phyloP scores from a whole-genome alignment of 2,113 vertebrate genomes.

The Colaptes auratus region DNA sequence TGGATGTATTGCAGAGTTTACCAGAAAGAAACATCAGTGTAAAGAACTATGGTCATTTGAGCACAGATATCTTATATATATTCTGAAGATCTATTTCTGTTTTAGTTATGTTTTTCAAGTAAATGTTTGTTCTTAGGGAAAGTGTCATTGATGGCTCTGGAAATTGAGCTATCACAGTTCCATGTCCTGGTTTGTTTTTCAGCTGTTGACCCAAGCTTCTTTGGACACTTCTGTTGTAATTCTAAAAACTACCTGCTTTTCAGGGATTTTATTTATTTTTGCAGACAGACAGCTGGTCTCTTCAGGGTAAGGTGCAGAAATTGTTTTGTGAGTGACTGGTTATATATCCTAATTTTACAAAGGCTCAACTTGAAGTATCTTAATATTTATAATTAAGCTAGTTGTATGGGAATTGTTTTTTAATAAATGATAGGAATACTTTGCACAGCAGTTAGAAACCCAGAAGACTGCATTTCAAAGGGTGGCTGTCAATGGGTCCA shows the following conservation, averaged over 20 bases:
- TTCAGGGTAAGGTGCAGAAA: not conserved
- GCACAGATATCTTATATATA: not conserved
- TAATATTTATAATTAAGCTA: not conserved
- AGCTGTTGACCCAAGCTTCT: not conserved
- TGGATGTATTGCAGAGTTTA: not conserved
- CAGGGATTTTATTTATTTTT: not conserved
- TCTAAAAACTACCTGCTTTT: not conserved
- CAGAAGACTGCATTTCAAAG: not conserved
- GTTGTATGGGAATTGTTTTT: not conserved
- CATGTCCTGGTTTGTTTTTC: not conserved
- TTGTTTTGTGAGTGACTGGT: not conserved
- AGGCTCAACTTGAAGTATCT: not conserved
- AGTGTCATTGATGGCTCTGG: not conserved
- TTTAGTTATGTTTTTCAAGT: not conserved
- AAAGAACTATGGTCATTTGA: not conserved
- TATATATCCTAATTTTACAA: not conserved
- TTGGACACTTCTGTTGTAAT: not conserved
- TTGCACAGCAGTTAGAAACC: not conserved
- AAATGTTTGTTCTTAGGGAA: not conserved
- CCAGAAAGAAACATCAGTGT: not conserved
- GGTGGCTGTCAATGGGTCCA: no score
- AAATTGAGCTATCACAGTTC: not conserved
- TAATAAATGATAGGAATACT: not conserved
- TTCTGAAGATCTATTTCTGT: not conserved
- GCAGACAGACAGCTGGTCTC: not conserved